Evolutionary conservation across 1,140 invertebrate genomes (phyloP).

Genomic region (Drosophila murphyi): DNA sequence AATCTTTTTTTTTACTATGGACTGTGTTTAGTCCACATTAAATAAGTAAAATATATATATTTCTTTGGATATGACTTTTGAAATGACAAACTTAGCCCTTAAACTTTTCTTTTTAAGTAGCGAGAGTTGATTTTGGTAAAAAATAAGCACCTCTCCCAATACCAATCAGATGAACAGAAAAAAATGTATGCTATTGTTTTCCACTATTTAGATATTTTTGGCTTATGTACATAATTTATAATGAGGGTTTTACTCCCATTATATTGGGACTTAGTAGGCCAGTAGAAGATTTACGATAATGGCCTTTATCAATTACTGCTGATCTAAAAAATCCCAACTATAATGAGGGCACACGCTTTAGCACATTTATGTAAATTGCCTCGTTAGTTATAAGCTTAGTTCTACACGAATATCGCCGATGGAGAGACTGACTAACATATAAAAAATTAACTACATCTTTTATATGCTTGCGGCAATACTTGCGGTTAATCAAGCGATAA

Average conservation of each 20-base stretch:
- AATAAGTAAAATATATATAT: too few species aligned
- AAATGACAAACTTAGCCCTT: too few species aligned
- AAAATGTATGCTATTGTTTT: too few species aligned
- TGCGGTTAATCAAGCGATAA: constrained; percentile 23
- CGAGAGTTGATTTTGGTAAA: too few species aligned
- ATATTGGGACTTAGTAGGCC: constrained; percentile 85
- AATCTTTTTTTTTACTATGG: too few species aligned
- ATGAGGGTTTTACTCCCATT: constrained; percentile 77
- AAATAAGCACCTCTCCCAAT: too few species aligned
- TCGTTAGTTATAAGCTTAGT: constrained; percentile 3
- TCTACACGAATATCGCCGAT: neutral
- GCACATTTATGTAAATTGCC: neutral
- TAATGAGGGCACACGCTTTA: constrained; percentile 68
- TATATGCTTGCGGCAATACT: constrained; percentile 17
- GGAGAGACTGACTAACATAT: constrained; percentile 31
- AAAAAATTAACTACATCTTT: constrained; percentile 15
- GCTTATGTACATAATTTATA: too few species aligned
- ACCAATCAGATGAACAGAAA: too few species aligned
- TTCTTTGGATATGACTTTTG: too few species aligned
- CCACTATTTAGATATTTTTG: neutral
- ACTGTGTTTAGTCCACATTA: too few species aligned
- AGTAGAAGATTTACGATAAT: constrained; percentile 70
- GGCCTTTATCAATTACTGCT: constrained; percentile 73
- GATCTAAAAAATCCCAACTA: constrained; percentile 84
- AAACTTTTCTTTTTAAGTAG: too few species aligned